Conservation (phyloP, 2,797 vertebrate genomes). For the Pangasius mekongensis region DNA sequence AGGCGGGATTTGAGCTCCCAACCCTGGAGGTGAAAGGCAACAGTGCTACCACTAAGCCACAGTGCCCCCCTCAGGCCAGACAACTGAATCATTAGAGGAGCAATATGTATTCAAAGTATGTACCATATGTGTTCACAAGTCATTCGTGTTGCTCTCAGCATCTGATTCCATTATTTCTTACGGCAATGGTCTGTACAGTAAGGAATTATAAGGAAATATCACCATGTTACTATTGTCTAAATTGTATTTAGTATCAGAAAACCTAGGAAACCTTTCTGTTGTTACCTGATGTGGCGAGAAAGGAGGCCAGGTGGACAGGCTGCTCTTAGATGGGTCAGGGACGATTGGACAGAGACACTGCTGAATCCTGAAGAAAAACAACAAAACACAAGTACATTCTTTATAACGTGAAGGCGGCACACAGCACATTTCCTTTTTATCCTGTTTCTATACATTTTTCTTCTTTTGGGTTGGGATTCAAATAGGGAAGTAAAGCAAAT, state of each 20-base stretch:
- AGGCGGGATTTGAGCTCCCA: too few species aligned
- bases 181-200: too few species aligned
- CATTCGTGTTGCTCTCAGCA: neutral
- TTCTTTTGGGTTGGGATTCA: neutral
- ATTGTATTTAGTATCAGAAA: neutral
- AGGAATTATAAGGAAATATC: neutral
- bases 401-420: neutral
- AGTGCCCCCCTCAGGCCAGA: too few species aligned
- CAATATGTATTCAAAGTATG: neutral
- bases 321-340: constrained; percentile 60
- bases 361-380: constrained; percentile 50
- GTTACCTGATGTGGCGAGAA: constrained; percentile 27
- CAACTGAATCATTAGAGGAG: neutral
- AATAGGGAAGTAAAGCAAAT: neutral
- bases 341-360: constrained; percentile 49
- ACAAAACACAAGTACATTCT: neutral
- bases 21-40: too few species aligned
- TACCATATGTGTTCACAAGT: neutral
- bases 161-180: neutral
- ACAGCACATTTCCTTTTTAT: neutral
- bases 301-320: constrained; percentile 53
- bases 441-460: neutral
- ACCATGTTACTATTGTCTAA: neutral
- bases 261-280: neutral
- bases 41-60: too few species aligned